Base-by-base conservation (phyloP, 2,888 invertebrate genomes). In the Choreutis nemorana region DNA sequence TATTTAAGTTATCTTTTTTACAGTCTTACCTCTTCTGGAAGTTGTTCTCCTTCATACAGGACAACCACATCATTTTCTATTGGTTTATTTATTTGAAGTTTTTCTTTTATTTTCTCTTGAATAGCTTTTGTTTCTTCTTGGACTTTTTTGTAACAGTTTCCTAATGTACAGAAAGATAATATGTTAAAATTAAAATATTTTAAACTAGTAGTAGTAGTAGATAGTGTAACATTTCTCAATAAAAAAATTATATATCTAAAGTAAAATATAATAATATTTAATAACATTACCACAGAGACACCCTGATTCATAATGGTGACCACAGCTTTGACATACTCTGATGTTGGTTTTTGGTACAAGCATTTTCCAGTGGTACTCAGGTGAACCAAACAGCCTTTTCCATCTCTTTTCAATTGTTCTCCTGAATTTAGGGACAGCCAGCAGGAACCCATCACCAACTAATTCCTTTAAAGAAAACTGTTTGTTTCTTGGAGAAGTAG, bases 211-310 rank as follows among this genome's bases (percentile, higher is more conserved):
- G 11, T 10, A 25, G 13, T 10, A n/a, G 10, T 12, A 12, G 25
- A 8, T 13, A 11, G 8, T 10, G 12, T 11, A 10, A 14, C 12
- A 20, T 2, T 30, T 25, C 6, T 24, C 13, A 5, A 11, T 14
- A 32, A 1, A 8, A 15, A n/a, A 22, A 27, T n/a, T n/a, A 14
- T 9, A 13, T 12, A 14, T 9, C 5, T 5, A n/a, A 22, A 10
- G 22, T n/a, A n/a, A n/a, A n/a, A n/a, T n/a, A n/a, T n/a, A n/a
- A n/a, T n/a, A n/a, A n/a, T n/a, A n/a, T n/a, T n/a, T n/a, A n/a
- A n/a, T n/a, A n/a, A n/a, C n/a, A n/a, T 82, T 83, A 94, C 94
- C 87, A 66, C 97, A 97, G 25, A 97, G 73, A 26, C 85, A 80
- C 26, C 88, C 86, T 32, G 82, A 78, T 70, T 94, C 90, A 61